These are phyloP conservation scores for Zaprionus africanus DNA, from an alignment of 1,140 invertebrate genomes.

Conservation along the genomic window DNA sequence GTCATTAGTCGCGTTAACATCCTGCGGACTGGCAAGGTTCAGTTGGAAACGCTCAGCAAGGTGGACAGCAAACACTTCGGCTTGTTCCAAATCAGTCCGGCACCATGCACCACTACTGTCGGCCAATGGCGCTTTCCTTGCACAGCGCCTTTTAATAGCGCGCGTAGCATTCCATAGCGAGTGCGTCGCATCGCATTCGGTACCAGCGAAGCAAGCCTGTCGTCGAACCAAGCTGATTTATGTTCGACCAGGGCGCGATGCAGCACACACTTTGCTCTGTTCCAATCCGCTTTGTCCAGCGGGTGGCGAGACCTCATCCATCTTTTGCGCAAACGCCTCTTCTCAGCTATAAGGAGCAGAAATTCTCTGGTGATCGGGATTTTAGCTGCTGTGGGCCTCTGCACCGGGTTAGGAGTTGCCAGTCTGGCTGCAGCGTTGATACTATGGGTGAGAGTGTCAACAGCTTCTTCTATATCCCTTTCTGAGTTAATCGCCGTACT, in stretches of 20 bases:
- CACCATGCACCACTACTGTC: too few species aligned
- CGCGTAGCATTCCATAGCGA: not conserved
- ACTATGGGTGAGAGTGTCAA: too few species aligned
- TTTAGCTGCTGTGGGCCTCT: not conserved
- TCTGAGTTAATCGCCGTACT: too few species aligned
- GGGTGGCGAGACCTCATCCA: not conserved
- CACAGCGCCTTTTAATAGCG: not conserved
- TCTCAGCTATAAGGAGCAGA: not conserved
- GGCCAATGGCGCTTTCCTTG: too few species aligned
- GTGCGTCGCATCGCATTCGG: not conserved
- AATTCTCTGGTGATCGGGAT: not conserved
- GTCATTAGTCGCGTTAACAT: not conserved
- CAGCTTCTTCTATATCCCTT: too few species aligned
- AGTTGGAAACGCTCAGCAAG: not conserved
- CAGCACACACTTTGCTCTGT: not conserved
- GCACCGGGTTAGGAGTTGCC: not conserved
- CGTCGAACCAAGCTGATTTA: not conserved
- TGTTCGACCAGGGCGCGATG: not conserved
- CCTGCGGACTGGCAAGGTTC: not conserved
- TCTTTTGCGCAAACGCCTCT: not conserved
- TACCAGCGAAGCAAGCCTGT: not conserved
- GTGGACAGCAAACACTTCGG: not conserved
- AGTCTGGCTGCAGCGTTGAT: not conserved
- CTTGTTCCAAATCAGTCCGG: not conserved
- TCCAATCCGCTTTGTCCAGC: conserved; percentile 9